phyloP scores from a whole-genome alignment of 2,888 invertebrate genomes.

The Trichacis sp. region DNA sequence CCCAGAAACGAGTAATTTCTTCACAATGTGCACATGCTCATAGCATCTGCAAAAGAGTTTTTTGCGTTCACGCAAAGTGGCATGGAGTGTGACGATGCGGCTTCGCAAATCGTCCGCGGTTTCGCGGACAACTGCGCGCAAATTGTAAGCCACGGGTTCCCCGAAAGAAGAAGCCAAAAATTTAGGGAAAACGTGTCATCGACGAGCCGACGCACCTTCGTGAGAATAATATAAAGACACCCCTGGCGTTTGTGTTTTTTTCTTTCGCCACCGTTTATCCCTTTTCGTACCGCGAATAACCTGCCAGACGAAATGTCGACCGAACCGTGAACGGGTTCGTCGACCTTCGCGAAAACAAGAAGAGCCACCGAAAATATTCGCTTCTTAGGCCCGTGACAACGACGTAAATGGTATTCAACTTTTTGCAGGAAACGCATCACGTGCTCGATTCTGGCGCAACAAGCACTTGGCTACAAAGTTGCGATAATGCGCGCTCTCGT shows the following conservation, averaged over 20 bases:
- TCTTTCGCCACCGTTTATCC: slow-evolving; percentile 49
- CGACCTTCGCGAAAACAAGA: slow-evolving; percentile 45
- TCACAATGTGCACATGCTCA: slow-evolving; percentile 12
- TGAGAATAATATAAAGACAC: slow-evolving; percentile 44
- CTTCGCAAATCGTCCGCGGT: slow-evolving; percentile 56
- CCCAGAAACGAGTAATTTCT: too few species aligned
- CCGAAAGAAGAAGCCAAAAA: slow-evolving; percentile 10
- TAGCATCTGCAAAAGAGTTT: slow-evolving; percentile 55
- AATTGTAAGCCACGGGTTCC: slow-evolving; percentile 39
- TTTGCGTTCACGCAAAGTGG: slow-evolving; percentile 54
- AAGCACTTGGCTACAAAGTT: slow-evolving; percentile 10
- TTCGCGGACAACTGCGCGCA: slow-evolving; percentile 53
- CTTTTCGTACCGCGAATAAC: slow-evolving; percentile 54
- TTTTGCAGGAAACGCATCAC: slow-evolving; percentile 18
- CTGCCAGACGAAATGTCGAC: slow-evolving; percentile 48
- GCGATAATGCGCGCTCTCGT: not conserved
- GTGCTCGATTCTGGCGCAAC: slow-evolving; percentile 20
- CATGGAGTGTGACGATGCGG: slow-evolving; percentile 56
- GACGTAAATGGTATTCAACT: slow-evolving; percentile 6
- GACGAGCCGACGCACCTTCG: slow-evolving; percentile 41
- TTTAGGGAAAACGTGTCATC: slow-evolving; percentile 28
- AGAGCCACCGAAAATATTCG: slow-evolving; percentile 18
- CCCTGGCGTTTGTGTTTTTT: slow-evolving; percentile 53
- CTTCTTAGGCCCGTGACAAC: slow-evolving; percentile 15
- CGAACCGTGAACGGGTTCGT: slow-evolving; percentile 55